Evolutionary conservation across 2,888 invertebrate genomes (phyloP).

Genomic region (Beris chalybata): DNA sequence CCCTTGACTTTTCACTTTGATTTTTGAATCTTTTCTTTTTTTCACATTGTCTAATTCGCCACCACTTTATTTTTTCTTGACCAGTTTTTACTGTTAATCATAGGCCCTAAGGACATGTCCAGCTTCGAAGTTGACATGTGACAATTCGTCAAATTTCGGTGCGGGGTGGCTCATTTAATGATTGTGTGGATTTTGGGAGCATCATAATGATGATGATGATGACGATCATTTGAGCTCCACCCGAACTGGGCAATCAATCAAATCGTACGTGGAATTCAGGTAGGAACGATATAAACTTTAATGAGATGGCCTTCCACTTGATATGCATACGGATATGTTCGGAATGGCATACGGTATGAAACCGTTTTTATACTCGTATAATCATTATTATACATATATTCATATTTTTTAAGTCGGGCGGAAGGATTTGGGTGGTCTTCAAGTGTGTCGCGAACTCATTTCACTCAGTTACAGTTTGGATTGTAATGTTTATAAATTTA

Average conservation of each 20-base stretch:
- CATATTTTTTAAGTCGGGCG: not conserved
- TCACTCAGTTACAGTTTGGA: not conserved
- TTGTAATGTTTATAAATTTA: slow-evolving; percentile 13
- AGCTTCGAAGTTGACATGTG: slow-evolving; percentile 5
- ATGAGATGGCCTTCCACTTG: slow-evolving; percentile 15
- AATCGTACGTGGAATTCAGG: slow-evolving; percentile 22
- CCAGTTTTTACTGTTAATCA: too few species aligned
- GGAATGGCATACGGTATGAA: not conserved
- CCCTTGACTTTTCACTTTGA: too few species aligned
- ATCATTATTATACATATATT: too few species aligned
- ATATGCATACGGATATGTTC: slow-evolving; percentile 3
- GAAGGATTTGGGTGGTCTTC: slow-evolving; percentile 25
- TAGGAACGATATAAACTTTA: slow-evolving; percentile 20
- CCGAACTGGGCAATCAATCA: slow-evolving; percentile 21
- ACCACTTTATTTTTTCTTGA: too few species aligned
- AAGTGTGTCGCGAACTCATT: slow-evolving; percentile 13
- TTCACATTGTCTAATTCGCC: too few species aligned
- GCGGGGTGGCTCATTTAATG: not conserved
- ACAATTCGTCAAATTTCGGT: slow-evolving; percentile 16
- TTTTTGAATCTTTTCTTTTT: too few species aligned
- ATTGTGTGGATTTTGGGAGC: too few species aligned
- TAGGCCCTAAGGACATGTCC: not conserved
- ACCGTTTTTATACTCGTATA: too few species aligned
- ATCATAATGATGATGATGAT: slow-evolving; percentile 24
- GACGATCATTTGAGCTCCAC: slow-evolving; percentile 18